A percentile compares a stretch with the other conserved stretches of the same genome.
phyloP scores from a whole-genome alignment of 2,797 vertebrate genomes.

The Phoebastria nigripes region DNA sequence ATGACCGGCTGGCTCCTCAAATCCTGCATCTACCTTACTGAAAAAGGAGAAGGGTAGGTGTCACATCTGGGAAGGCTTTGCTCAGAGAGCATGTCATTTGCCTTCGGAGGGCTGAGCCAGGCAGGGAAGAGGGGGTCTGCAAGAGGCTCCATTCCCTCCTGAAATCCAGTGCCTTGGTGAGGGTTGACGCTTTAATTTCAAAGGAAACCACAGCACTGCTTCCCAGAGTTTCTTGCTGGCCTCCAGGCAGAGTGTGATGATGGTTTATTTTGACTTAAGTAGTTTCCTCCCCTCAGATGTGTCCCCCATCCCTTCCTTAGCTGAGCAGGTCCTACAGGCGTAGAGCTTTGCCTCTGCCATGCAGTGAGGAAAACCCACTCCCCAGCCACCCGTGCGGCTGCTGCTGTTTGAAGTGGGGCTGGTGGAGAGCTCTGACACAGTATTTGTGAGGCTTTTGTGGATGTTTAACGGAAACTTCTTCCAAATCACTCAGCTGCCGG shows the following conservation, averaged over 20 bases:
- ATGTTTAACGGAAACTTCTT: neutral
- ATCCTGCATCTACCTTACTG: neutral
- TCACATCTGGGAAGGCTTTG: neutral
- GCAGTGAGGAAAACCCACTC: neutral
- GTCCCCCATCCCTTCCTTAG: neutral
- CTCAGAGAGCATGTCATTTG: neutral
- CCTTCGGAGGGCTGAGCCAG: neutral
- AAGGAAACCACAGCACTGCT: neutral
- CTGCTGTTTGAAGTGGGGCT: neutral
- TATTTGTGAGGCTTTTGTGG: neutral
- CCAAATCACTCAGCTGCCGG: rapidly evolving
- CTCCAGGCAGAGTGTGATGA: neutral
- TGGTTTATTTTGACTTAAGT: neutral
- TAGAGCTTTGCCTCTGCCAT: neutral
- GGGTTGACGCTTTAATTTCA: neutral
- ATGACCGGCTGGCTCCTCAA: neutral
- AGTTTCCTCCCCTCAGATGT: neutral
- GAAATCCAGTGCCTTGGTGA: neutral
- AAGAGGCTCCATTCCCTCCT: neutral
- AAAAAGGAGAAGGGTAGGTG: neutral
- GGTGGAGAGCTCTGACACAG: neutral
- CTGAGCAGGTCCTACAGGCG: neutral
- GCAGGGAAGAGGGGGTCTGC: neutral
- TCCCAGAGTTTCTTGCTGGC: neutral
- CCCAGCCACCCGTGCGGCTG: neutral